phyloP scores from a whole-genome alignment of 2,888 invertebrate species.

The Cerastis rubricosa region DNA sequence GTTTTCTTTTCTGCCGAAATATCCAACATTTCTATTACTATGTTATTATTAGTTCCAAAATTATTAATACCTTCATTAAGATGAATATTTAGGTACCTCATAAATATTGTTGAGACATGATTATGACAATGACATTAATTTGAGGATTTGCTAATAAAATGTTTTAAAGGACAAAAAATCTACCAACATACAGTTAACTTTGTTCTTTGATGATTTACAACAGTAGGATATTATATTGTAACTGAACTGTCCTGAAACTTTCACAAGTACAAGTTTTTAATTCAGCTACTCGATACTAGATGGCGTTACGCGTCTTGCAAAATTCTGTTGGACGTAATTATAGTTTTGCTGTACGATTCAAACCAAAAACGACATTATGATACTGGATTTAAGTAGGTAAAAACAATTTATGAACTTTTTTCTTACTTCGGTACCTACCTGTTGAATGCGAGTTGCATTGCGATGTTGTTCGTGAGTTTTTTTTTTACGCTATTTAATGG shows the following conservation, averaged over 20 bases:
- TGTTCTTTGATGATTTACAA: not conserved
- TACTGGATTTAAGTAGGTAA: not conserved
- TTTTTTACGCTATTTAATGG: too few species aligned
- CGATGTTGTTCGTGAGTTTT: not conserved
- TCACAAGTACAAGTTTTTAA: slow-evolving; percentile 18
- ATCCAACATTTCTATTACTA: too few species aligned
- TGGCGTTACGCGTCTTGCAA: slow-evolving; percentile 70
- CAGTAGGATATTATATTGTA: too few species aligned
- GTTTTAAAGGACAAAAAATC: not conserved
- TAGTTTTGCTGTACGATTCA: not conserved
- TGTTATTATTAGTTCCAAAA: too few species aligned
- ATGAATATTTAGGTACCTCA: not conserved
- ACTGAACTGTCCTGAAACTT: slow-evolving; percentile 7
- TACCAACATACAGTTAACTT: not conserved
- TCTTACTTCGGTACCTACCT: not conserved
- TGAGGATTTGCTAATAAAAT: not conserved
- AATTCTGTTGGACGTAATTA: not conserved
- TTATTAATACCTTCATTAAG: not conserved
- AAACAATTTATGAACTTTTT: not conserved
- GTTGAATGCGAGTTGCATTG: not conserved
- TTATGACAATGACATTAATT: not conserved
- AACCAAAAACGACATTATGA: not conserved
- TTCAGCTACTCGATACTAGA: slow-evolving; percentile 78
- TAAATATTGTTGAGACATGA: not conserved
- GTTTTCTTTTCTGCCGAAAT: too few species aligned